Percentiles rank a stretch among this genome's conserved stretches.
Conservation (phyloP, 2,113 vertebrate species). For the Sterrhoptilus dennistouni region DNA sequence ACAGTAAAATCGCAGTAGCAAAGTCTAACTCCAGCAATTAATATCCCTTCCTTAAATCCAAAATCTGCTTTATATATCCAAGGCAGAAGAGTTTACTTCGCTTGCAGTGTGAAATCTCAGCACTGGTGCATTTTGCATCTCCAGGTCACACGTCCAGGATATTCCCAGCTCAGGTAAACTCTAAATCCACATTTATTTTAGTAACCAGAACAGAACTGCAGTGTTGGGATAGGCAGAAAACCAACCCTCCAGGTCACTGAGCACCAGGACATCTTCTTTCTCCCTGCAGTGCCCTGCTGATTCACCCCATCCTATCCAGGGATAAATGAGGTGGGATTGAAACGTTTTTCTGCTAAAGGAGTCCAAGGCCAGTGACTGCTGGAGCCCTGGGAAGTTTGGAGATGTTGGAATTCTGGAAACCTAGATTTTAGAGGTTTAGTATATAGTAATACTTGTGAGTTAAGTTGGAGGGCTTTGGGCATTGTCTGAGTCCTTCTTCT, state of each 20-base stretch:
- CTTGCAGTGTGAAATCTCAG: background rate
- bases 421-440: too few species aligned
- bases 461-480: too few species aligned
- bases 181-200: background rate
- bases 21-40: background rate
- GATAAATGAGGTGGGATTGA: background rate
- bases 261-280: background rate
- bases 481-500: too few species aligned
- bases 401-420: too few species aligned
- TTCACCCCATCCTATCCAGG: background rate
- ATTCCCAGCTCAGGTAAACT: background rate
- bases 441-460: too few species aligned
- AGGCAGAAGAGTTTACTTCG: background rate
- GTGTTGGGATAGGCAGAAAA: constrained; percentile 5
- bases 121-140: background rate
- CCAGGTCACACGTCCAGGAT: background rate
- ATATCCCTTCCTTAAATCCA: background rate
- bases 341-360: background rate
- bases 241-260: constrained; percentile 29
- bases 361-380: background rate
- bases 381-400: background rate
- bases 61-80: background rate
- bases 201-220: background rate
- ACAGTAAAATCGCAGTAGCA: background rate
- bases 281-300: background rate